phyloP scores from a whole-genome alignment of 2,113 vertebrate genomes.

The Felis chaus region DNA sequence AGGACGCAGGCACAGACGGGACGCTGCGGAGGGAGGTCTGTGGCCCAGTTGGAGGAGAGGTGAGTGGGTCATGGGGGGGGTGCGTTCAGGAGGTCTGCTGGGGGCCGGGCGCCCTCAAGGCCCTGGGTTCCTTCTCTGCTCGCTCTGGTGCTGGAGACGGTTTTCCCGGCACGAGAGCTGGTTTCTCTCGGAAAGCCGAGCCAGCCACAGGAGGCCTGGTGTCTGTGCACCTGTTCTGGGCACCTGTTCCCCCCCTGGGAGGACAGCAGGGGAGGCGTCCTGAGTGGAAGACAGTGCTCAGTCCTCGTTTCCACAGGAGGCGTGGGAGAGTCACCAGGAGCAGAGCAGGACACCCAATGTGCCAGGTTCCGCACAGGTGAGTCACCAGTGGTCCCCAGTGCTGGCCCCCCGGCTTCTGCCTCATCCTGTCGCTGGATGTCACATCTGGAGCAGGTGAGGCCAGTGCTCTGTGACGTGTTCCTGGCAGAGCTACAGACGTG shows the following conservation, averaged over 20 bases:
- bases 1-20: accelerated
- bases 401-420: not conserved
- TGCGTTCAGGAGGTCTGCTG: not conserved
- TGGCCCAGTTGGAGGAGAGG: not conserved
- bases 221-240: not conserved
- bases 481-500: not conserved
- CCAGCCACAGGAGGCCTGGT: not conserved
- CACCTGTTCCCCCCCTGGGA: not conserved
- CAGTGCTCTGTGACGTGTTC: accelerated
- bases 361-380: not conserved
- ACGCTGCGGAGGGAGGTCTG: not conserved
- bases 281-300: not conserved
- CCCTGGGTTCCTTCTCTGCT: not conserved
- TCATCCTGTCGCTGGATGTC: not conserved
- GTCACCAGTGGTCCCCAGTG: not conserved
- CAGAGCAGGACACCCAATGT: too few relatives aligned
- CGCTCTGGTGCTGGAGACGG: too few relatives aligned
- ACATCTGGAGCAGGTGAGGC: not conserved
- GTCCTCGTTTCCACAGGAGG: not conserved
- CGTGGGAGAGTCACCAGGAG: too few relatives aligned
- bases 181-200: not conserved
- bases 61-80: too few relatives aligned
- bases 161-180: not conserved
- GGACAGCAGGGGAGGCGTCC: not conserved
- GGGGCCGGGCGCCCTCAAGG: not conserved